Percentiles rank a stretch among this genome's conserved stretches.
Evolutionary conservation across 1,140 invertebrate genomes (phyloP).

Genomic region (Camponotus vicinus): DNA sequence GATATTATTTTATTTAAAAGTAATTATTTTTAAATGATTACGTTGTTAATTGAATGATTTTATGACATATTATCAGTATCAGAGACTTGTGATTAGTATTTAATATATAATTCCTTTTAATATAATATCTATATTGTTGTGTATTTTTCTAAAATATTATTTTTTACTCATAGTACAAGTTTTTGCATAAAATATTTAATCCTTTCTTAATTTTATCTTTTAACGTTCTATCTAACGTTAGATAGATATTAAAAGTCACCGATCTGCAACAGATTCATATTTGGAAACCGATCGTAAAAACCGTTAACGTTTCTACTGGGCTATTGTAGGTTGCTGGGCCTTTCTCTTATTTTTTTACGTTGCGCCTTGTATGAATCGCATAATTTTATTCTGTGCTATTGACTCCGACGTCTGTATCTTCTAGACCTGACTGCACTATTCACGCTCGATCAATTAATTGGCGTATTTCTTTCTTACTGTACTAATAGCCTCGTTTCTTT

Average conservation of each 20-base stretch:
- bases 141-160: background rate
- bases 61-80: background rate
- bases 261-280: background rate
- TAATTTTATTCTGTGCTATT: constrained; percentile 82
- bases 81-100: no score
- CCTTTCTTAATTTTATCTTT: background rate
- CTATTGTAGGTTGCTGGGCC: constrained; percentile 70
- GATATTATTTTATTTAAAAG: constrained; percentile 6
- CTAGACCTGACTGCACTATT: constrained; percentile 75
- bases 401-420: constrained; percentile 74
- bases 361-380: constrained; percentile 76
- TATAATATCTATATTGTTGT: background rate
- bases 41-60: background rate
- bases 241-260: background rate
- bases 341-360: constrained; percentile 57
- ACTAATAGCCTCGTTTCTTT: constrained; percentile 53
- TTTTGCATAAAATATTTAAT: background rate
- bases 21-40: background rate
- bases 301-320: constrained; percentile 10
- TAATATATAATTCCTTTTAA: background rate
- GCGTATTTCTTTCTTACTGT: constrained; percentile 40
- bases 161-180: background rate
- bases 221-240: background rate
- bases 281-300: constrained; percentile 49
- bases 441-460: constrained; percentile 63